A percentile compares a stretch with the other conserved stretches of the same genome.
Evolutionary conservation across 2,888 invertebrate species (phyloP).

Genomic region (Nipponacmea schrenckii): DNA sequence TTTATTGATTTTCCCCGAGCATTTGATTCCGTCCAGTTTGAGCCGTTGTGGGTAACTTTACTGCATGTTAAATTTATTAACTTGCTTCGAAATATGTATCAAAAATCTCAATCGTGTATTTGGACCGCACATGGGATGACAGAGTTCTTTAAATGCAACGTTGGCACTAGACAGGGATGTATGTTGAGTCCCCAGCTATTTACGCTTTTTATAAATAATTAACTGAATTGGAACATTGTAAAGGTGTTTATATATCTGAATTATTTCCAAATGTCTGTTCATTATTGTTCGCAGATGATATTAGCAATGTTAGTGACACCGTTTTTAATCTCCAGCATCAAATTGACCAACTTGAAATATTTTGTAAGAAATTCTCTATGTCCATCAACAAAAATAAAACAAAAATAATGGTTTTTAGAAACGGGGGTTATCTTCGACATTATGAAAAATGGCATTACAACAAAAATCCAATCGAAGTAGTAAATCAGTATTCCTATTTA

Average conservation of each 20-base stretch:
- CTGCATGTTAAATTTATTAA: background rate
- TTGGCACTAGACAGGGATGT: background rate
- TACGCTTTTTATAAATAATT: background rate
- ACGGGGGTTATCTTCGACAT: background rate
- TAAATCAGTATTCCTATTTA: conserved; percentile 1
- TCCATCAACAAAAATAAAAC: conserved; percentile 5
- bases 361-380: conserved; percentile 14
- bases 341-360: conserved; percentile 12
- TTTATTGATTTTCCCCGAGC: no score
- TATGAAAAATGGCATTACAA: background rate
- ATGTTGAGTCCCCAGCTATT: conserved; percentile 1
- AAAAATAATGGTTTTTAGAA: background rate
- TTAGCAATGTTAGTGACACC: conserved; percentile 13
- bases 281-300: conserved; percentile 16
- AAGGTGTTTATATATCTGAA: conserved; percentile 1
- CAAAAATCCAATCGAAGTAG: background rate
- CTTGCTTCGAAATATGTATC: background rate
- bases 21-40: no score
- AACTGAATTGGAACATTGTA: background rate
- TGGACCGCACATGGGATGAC: background rate
- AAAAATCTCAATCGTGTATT: background rate
- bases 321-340: conserved; percentile 11
- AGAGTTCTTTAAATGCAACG: background rate
- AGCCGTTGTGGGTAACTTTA: background rate
- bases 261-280: conserved; percentile 8